phyloP scores from a whole-genome alignment of 2,888 invertebrate species.

The Crossocerus cetratus region DNA sequence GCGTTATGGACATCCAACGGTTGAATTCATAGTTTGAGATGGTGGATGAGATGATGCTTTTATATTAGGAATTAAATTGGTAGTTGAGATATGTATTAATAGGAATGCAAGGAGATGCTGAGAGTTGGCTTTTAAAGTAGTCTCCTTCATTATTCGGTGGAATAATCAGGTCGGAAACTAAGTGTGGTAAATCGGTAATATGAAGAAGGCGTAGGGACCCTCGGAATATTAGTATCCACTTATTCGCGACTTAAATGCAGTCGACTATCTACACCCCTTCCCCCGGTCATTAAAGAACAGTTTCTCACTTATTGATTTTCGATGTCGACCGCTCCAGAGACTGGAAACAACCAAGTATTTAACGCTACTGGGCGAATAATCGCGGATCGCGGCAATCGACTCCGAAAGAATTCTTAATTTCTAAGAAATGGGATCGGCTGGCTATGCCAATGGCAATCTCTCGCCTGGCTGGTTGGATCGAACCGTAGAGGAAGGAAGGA shows the following conservation, averaged over 20 bases:
- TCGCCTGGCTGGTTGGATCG: slow-evolving; percentile 37
- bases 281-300: slow-evolving; percentile 5
- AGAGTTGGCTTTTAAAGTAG: too few species aligned
- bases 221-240: slow-evolving; percentile 23
- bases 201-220: not conserved
- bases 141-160: not conserved
- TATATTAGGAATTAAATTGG: too few species aligned
- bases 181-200: not conserved
- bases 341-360: too few species aligned
- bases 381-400: too few species aligned
- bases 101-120: too few species aligned
- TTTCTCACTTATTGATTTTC: slow-evolving; percentile 4
- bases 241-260: slow-evolving; percentile 8
- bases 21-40: too few species aligned
- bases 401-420: too few species aligned
- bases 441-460: slow-evolving; percentile 9
- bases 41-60: too few species aligned
- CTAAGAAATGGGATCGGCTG: too few species aligned
- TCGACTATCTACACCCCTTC: slow-evolving; percentile 1
- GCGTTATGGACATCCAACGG: too few species aligned
- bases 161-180: slow-evolving; percentile 11
- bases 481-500: slow-evolving; percentile 7
- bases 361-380: too few species aligned
- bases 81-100: too few species aligned
- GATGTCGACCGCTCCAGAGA: not conserved